These are phyloP conservation scores for Augochlorella aurata DNA, from an alignment of 2,888 invertebrate species.

Conservation along the genomic window DNA sequence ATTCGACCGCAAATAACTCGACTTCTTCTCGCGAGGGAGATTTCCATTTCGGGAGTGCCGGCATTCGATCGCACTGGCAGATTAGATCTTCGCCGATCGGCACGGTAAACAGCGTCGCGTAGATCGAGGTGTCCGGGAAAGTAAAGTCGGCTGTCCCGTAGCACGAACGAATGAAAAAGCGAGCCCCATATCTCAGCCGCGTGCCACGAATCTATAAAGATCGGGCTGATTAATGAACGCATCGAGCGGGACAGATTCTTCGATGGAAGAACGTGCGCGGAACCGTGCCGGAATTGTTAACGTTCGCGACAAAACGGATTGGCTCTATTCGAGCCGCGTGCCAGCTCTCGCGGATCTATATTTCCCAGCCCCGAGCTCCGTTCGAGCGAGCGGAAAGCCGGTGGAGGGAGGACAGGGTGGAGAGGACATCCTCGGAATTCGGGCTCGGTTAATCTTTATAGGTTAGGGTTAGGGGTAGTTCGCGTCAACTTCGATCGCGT, in stretches of 20 bases:
- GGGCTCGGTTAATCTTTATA: conserved; percentile 9
- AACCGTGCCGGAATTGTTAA: conserved; percentile 3
- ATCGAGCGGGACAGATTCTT: background rate
- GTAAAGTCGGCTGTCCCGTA: no score
- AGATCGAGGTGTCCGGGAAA: no score
- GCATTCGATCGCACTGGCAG: no score
- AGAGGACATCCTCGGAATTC: conserved; percentile 20
- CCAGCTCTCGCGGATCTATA: conserved; percentile 65
- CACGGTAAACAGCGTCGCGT: no score
- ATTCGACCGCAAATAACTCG: no score
- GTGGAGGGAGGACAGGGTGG: background rate
- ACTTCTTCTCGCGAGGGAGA: no score
- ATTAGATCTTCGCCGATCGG: no score
- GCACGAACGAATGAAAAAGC: background rate
- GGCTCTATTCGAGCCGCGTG: conserved; percentile 65
- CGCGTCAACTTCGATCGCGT: no score
- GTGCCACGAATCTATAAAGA: background rate
- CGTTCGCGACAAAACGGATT: conserved; percentile 50
- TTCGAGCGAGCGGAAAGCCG: conserved; percentile 18
- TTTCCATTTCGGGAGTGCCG: no score
- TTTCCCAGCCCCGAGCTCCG: conserved; percentile 35
- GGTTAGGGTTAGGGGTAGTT: no score
- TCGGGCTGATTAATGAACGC: background rate
- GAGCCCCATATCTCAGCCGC: background rate
- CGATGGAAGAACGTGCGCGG: background rate